These are phyloP conservation scores for Tetramorium parvispinum DNA, from an alignment of 1,140 invertebrate species.

Conservation along the genomic window DNA sequence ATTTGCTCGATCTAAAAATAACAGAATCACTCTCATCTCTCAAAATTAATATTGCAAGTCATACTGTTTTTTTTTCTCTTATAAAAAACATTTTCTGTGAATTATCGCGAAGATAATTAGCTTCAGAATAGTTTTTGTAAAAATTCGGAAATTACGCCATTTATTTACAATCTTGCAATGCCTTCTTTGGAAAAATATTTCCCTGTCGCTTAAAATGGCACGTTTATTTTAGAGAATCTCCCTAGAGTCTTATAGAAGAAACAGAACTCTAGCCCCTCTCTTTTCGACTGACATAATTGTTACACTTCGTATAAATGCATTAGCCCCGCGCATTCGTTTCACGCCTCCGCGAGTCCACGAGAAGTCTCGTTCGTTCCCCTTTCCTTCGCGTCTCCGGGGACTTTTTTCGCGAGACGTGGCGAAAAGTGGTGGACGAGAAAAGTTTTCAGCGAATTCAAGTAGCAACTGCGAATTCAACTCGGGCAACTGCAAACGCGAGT, in stretches of 20 bases:
- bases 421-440: conserved; percentile 27
- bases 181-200: conserved; percentile 53
- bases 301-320: conserved; percentile 85
- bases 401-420: conserved; percentile 47
- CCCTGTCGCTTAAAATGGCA: conserved; percentile 33
- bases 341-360: conserved; percentile 75
- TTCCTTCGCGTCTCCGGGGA: conserved; percentile 63
- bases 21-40: neutral
- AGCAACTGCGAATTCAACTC: neutral
- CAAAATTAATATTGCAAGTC: neutral
- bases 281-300: conserved; percentile 80
- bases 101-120: neutral
- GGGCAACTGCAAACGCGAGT: conserved; percentile 53
- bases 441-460: conserved; percentile 66
- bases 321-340: conserved; percentile 82
- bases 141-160: neutral
- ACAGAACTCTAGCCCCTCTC: conserved; percentile 25
- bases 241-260: conserved; percentile 9
- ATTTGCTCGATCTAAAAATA: neutral
- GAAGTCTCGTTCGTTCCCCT: conserved; percentile 68
- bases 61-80: neutral
- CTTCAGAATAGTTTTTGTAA: neutral
- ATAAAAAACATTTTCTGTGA: neutral
- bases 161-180: neutral
- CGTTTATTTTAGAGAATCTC: conserved; percentile 33